Evolutionary conservation across 35 echinoderm and acorn worm species (phyloP), one percentile per base, ranked within the genome.

Genomic region (Apostichopus californicus): DNA sequence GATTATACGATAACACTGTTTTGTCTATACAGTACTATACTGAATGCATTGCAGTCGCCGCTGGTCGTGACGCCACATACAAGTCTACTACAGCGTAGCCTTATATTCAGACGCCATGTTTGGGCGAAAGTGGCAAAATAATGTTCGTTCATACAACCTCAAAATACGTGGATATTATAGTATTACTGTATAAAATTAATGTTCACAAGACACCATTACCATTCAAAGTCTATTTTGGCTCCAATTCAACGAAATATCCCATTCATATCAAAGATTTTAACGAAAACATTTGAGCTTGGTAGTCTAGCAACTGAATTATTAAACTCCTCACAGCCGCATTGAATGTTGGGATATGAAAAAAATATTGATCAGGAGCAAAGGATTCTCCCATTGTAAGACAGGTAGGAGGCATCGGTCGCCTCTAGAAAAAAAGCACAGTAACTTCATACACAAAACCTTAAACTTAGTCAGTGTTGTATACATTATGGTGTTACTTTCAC

Each of bases 21-120:
- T 61, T 61, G 58, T 61, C 7, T 12, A 61, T 12, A 61, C 7
- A 61, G 8, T 61, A 61, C 8, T 61, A 61, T 5, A 61, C 12
- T 8, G 7, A 8, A 61, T 61, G 12, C 58, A 61, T 12, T 61
- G 58, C 58, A 61, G 58, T 61, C 58, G 58, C 12, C 11, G 58
- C 12, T 61, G 71, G 71, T 75, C 17, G 4, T 55, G 24, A 85
- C 81, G 81, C 81, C 81, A 85, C 81, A 58, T 85, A 85, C 54
- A 55, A 85, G 81, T 59, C 81, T 85, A 85, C n/a, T n/a, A 25
- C 15, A 85, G 21, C 55, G 13, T 85, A 85, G 81, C 55, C 81
- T 85, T 85, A 15, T 58, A 13, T 17, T 85, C 81, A 85, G 81
- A 85, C 81, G 81, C 81, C 81, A 85, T 85, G 81, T 85, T 83